These are phyloP conservation scores for Clistopyga incitator DNA, from an alignment of 2,888 invertebrate genomes.

Conservation along the genomic window DNA sequence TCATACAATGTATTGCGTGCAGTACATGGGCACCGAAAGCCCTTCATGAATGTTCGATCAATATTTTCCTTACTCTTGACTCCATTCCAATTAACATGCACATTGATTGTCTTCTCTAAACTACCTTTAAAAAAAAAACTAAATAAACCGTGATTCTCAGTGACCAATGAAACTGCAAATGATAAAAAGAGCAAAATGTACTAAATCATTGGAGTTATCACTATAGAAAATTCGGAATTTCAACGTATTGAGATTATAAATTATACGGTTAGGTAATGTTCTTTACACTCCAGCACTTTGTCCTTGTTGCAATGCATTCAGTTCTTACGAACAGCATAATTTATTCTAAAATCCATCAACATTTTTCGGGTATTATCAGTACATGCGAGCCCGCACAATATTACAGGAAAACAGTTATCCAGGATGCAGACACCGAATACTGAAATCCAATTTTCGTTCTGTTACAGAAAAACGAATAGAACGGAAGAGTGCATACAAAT, in stretches of 20 bases:
- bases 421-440: neutral
- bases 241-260: neutral
- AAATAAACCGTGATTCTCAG: neutral
- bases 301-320: neutral
- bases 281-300: neutral
- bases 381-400: no score
- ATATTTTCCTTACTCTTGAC: constrained; percentile 5
- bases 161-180: neutral
- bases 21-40: constrained; percentile 7
- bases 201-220: no score
- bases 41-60: constrained; percentile 5
- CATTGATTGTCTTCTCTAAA: neutral
- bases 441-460: neutral
- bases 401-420: no score
- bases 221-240: neutral
- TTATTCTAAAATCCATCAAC: neutral
- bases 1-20: constrained; percentile 29
- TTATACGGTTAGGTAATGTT: neutral
- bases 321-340: neutral
- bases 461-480: constrained; percentile 88
- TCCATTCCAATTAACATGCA: neutral
- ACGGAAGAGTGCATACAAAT: constrained; percentile 88
- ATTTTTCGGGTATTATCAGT: no score
- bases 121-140: neutral
- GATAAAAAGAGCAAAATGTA: neutral